Evolutionary conservation across 2,113 vertebrate species (phyloP), one percentile per base, ranked within the genome.

Genomic region (Erpornis zantholeuca): DNA sequence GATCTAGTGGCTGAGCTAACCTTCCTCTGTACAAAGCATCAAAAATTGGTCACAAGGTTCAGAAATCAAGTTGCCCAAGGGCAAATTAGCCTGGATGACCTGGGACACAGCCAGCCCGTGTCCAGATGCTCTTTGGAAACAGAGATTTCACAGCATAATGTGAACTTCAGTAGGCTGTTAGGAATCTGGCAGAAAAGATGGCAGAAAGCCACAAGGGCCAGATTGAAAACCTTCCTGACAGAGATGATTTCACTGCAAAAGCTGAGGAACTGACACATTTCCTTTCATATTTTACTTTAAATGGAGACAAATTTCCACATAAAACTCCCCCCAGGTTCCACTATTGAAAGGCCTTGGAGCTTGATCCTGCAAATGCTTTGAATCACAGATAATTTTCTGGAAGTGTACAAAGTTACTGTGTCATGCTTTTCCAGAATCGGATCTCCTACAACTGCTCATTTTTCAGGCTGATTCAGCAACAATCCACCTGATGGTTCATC

Each of bases 261-360:
- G 82, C 68, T 73, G 54, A 95, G 95, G 94, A 95, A 95, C 82
- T 93, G 95, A 96, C 90, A 94, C 42, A 90, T 83, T 95, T 97
- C 92, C 95, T 92, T 92, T 90, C 50, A 77, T n/a, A 44, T 75
- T 93, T 86, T 92, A 59, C 64, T 95, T 94, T 77, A 94, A 90
- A 96, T 73, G 54, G 64, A 91, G 72, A 50, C 72, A 84, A 0
- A 1, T 78, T 93, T 75, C 80, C 44, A 54, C 17, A 64, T 42
- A 84, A 88, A 92, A 47, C 27, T 68, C 2, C 21, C 12, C 10
- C 1, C n/a, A n/a, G 4, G 24, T 84, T 91, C 52, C 1, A 0
- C 44, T 84, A 81, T 10, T 86, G 60, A 84, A 93, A 96, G 82
- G 29, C 45, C 70, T 79, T 76, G 77, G 36, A 86, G 31, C n/a